These are phyloP conservation scores for Diploscapter pachys DNA, from an alignment of 1,140 invertebrate genomes.

Conservation along the genomic window DNA sequence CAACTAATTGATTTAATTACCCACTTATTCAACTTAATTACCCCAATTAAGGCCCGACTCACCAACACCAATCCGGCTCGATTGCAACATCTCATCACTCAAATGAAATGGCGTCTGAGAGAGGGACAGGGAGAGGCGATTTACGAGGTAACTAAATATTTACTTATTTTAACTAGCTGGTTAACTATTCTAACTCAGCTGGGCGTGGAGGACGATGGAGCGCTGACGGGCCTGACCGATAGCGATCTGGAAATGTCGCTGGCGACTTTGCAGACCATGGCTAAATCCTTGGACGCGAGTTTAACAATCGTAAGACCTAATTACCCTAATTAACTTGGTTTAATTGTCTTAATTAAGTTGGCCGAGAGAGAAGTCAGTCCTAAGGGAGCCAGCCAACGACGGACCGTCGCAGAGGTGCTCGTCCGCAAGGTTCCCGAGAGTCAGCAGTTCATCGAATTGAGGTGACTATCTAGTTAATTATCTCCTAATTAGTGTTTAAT, in stretches of 20 bases:
- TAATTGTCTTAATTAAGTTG: conserved; percentile 20
- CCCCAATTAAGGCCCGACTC: conserved; percentile 59
- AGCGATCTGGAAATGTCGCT: conserved; percentile 78
- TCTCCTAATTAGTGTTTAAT: background rate
- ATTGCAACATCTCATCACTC: conserved; percentile 64
- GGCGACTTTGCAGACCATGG: conserved; percentile 78
- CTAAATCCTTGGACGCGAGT: conserved; percentile 76
- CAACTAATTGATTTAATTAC: background rate
- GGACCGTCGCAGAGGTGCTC: conserved; percentile 66
- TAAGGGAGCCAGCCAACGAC: conserved; percentile 66
- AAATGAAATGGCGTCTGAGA: conserved; percentile 65
- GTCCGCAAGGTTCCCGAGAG: conserved; percentile 87
- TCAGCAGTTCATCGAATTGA: conserved; percentile 69
- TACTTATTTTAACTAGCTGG: background rate
- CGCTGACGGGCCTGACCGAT: conserved; percentile 73
- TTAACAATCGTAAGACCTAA: conserved; percentile 41
- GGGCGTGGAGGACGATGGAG: conserved; percentile 86
- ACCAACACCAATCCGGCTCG: conserved; percentile 61
- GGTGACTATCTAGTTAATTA: conserved; percentile 7
- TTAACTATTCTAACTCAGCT: conserved; percentile 57
- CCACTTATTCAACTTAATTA: background rate
- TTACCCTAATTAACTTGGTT: background rate
- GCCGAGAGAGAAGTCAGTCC: conserved; percentile 60
- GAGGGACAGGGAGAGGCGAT: conserved; percentile 78
- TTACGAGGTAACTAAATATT: conserved; percentile 70